A percentile compares a stretch with the other conserved stretches of the same genome.
phyloP scores from a whole-genome alignment of 2,797 vertebrate genomes.

The Dipus sagitta region DNA sequence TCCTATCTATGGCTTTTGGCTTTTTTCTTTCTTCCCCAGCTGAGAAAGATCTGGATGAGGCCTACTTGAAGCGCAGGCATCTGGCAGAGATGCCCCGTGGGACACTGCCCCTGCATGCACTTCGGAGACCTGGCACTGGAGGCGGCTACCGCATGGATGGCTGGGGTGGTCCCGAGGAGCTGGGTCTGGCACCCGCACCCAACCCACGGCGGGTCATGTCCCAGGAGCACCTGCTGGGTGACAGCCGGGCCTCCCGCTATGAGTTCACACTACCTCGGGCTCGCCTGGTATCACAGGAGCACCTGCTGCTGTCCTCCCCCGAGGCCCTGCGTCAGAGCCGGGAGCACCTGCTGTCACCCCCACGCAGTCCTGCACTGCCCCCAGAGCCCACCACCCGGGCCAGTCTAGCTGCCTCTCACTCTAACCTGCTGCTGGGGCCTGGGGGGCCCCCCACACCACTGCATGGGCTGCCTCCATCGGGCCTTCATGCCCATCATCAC shows the following conservation, averaged over 20 bases:
- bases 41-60: conserved; percentile 96
- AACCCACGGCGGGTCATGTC: conserved; percentile 94
- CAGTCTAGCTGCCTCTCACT: conserved; percentile 79
- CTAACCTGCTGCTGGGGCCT: conserved; percentile 84
- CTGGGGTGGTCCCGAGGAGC: conserved; percentile 89
- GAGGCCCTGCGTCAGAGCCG: conserved; percentile 85
- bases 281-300: conserved; percentile 86
- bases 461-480: conserved; percentile 89
- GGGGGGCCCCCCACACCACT: conserved; percentile 86
- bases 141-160: conserved; percentile 80
- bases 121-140: conserved; percentile 82
- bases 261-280: conserved; percentile 86
- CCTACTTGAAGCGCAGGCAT: conserved; percentile 87
- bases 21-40: conserved; percentile 70
- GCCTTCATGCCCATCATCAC: conserved; percentile 93
- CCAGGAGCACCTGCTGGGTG: conserved; percentile 90
- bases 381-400: conserved; percentile 62
- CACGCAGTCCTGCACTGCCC: conserved; percentile 83
- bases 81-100: conserved; percentile 87
- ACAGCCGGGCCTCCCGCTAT: conserved; percentile 78
- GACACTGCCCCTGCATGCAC: conserved; percentile 92
- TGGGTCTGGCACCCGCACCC: conserved; percentile 85
- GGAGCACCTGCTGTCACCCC: conserved; percentile 85
- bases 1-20: background rate
- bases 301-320: conserved; percentile 82